Evolutionary conservation across 1,140 invertebrate genomes (phyloP).

Genomic region (Trichonephila clavata): DNA sequence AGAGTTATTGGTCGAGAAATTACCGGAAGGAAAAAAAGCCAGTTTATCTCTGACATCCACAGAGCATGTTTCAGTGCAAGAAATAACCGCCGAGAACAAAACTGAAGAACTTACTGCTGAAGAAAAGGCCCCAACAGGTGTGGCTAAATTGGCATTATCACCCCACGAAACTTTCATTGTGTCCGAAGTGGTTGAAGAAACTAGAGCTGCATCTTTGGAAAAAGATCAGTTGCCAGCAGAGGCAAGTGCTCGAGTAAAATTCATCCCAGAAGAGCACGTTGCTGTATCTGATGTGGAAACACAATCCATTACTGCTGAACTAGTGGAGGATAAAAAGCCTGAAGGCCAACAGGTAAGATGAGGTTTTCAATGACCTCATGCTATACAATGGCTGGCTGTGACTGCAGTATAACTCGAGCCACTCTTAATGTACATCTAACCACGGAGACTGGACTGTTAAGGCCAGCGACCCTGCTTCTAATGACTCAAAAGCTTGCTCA

Average conservation of each 20-base stretch:
- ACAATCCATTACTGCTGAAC: slow-evolving; percentile 71
- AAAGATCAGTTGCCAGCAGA: slow-evolving; percentile 77
- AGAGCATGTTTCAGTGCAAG: slow-evolving; percentile 79
- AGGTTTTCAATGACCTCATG: slow-evolving; percentile 5
- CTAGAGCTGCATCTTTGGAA: slow-evolving; percentile 78
- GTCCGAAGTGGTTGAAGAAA: slow-evolving; percentile 77
- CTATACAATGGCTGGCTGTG: slow-evolving; percentile 28
- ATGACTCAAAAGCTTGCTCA: slow-evolving; percentile 33
- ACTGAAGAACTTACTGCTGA: not conserved
- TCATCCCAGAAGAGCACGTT: slow-evolving; percentile 78
- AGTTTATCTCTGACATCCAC: slow-evolving; percentile 85
- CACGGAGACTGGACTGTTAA: slow-evolving; percentile 4
- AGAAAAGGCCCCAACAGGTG: slow-evolving; percentile 5
- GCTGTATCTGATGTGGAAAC: slow-evolving; percentile 74
- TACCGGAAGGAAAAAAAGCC: slow-evolving; percentile 47
- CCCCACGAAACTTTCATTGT: slow-evolving; percentile 72
- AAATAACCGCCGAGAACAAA: slow-evolving; percentile 77
- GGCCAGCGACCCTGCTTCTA: slow-evolving; percentile 36
- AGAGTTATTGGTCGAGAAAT: slow-evolving; percentile 12
- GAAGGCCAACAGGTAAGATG: slow-evolving; percentile 73
- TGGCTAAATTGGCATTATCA: slow-evolving; percentile 45
- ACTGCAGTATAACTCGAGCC: slow-evolving; percentile 24
- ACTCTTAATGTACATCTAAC: slow-evolving; percentile 61
- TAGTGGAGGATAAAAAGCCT: slow-evolving; percentile 70
- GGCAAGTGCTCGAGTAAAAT: slow-evolving; percentile 77